Evolutionary conservation across 2,113 vertebrate genomes (phyloP).

Genomic region (Dicrurus megarhynchus): DNA sequence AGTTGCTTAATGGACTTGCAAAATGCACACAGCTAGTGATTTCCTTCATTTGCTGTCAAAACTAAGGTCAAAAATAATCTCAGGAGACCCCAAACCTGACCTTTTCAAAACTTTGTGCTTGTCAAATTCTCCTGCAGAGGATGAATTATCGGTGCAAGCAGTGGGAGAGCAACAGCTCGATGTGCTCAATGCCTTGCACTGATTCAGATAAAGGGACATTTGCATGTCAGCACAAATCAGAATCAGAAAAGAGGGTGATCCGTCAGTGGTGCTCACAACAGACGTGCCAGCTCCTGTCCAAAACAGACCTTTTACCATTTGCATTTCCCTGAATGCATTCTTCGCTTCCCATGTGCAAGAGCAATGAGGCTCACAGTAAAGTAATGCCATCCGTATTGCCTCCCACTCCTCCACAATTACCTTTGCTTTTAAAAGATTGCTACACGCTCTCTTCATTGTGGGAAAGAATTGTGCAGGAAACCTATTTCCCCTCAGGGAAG

Average conservation of each 20-base stretch:
- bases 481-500: not conserved
- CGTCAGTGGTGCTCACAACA: not conserved
- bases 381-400: not conserved
- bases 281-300: accelerated
- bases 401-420: not conserved
- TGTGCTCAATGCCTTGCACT: conserved; percentile 17
- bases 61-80: conserved; percentile 50
- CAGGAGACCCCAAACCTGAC: conserved; percentile 19
- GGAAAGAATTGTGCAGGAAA: conserved; percentile 15
- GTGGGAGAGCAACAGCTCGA: conserved; percentile 47
- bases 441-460: not conserved
- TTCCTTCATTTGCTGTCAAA: conserved; percentile 48
- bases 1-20: conserved; percentile 17
- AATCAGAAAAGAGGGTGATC: conserved; percentile 26
- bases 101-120: conserved; percentile 62
- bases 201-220: conserved; percentile 19
- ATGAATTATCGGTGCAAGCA: conserved; percentile 29
- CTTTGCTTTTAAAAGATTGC: not conserved
- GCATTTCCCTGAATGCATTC: not conserved
- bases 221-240: not conserved
- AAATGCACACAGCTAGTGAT: conserved; percentile 7
- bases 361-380: not conserved
- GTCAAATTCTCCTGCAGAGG: conserved; percentile 51
- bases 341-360: not conserved
- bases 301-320: not conserved